Base-by-base conservation (phyloP, 2,797 vertebrate genomes). In the Enteromius trimaculatus region DNA sequence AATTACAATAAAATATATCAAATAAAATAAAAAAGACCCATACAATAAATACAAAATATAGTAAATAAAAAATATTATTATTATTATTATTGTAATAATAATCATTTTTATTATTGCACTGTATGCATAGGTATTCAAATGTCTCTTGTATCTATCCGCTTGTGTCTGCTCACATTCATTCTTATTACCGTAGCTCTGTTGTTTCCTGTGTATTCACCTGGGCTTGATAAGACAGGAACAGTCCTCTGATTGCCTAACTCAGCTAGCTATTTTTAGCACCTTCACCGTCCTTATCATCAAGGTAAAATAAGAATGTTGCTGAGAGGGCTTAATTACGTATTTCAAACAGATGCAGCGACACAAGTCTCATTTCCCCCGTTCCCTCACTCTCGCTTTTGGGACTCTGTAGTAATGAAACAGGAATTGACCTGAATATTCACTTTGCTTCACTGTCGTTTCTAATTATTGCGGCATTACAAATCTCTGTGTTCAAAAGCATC, bases 221-320 rank as follows among this genome's bases (percentile, higher is more conserved):
- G 4, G 53, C 77, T 72, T 81, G 81, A 86, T 77, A 81, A 84
- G 77, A 84, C 78, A 72, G 34, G 60, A 85, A 49, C 66, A 21
- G 75, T 71, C 62, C 60, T 77, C 65, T 62, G 71, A 70, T 49
- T 76, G 79, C 26, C 14, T 66, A 42, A 68, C 65, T 8, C 66
- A 42, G 23, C 31, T 1, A 23, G 37, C 74, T 81, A 81, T 81
- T 75, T 87, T 81, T 78, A 83, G 78, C 72, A 82, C 34, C 26
- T 68, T 76, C 62, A 82, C 34, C 37, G 26, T 68, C 62, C 64
- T 77, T 68, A 69, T 77, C 81, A 78, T 83, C 65, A 78, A 78
- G 75, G 75, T 83, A 70, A 70, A 70, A 83, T 31, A 49, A 47
- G 31, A 70, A 70, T 37, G 65, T 70, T 78, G 51, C 74, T 78